Evolutionary conservation across 2,888 invertebrate genomes (phyloP).

Genomic region (Acrocyrtus sp.): DNA sequence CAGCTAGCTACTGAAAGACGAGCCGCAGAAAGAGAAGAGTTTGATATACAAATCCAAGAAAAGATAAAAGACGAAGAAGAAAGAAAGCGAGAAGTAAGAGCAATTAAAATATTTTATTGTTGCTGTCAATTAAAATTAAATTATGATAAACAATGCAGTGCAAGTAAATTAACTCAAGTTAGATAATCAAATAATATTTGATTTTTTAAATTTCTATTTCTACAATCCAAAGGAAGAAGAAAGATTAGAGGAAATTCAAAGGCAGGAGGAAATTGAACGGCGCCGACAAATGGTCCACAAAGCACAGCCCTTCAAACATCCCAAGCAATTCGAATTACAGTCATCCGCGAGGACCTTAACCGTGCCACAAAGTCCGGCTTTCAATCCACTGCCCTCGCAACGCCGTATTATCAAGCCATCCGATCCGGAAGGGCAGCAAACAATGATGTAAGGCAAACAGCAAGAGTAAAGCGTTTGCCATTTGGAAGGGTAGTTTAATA

Average conservation of each 20-base stretch:
- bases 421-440: too few species aligned
- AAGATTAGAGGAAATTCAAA: constrained; percentile 69
- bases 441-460: too few species aligned
- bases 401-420: constrained; percentile 37
- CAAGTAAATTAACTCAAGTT: background rate
- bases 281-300: constrained; percentile 69
- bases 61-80: constrained; percentile 71
- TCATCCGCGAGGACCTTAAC: constrained; percentile 72
- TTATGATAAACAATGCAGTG: background rate
- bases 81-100: constrained; percentile 64
- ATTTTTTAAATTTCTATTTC: constrained; percentile 10
- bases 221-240: constrained; percentile 67
- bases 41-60: constrained; percentile 69
- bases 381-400: constrained; percentile 57
- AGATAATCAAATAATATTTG: too few species aligned
- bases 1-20: constrained; percentile 74
- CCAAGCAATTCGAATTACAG: constrained; percentile 66
- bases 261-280: constrained; percentile 48
- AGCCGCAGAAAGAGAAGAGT: constrained; percentile 73
- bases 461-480: too few species aligned
- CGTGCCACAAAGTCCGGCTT: constrained; percentile 73
- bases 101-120: constrained; percentile 15
- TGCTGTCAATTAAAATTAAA: background rate
- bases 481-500: too few species aligned
- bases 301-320: constrained; percentile 72